phyloP scores from a whole-genome alignment of 2,888 invertebrate species.

The Hemaris fuciformis region DNA sequence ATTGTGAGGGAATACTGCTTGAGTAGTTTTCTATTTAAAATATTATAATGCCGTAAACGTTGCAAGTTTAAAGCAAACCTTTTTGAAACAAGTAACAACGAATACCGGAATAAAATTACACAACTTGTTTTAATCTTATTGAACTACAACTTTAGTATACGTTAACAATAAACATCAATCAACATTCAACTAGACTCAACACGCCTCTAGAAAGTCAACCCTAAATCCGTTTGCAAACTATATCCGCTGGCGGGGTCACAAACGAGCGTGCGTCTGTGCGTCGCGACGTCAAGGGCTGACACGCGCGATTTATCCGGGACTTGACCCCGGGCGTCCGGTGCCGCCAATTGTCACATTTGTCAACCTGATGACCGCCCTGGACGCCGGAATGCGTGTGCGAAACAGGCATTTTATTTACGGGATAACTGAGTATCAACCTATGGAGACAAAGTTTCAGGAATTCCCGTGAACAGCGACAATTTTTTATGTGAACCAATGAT shows the following conservation, averaged over 20 bases:
- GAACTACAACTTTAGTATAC: not conserved
- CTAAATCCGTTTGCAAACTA: constrained; percentile 12
- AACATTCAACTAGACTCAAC: not conserved
- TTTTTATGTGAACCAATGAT: too few relatives aligned
- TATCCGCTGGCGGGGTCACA: constrained; percentile 11
- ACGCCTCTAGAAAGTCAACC: not conserved
- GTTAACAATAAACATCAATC: not conserved
- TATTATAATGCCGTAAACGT: too few relatives aligned
- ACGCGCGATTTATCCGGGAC: constrained; percentile 52
- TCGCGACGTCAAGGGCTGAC: constrained; percentile 44
- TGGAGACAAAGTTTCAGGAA: too few relatives aligned
- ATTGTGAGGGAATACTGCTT: too few relatives aligned
- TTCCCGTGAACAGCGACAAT: not conserved
- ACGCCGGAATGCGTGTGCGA: constrained; percentile 23
- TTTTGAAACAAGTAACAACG: too few relatives aligned
- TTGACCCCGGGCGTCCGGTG: constrained; percentile 53
- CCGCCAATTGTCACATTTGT: constrained; percentile 68
- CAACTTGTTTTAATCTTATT: not conserved
- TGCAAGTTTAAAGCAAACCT: too few relatives aligned
- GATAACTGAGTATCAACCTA: not conserved
- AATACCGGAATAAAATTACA: too few relatives aligned
- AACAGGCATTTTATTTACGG: constrained; percentile 23
- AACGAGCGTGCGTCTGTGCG: constrained; percentile 34
- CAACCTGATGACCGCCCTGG: constrained; percentile 44
- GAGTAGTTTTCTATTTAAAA: too few relatives aligned